Evolutionary conservation across 2,888 invertebrate species (phyloP), one percentile per base, ranked within the genome.

Genomic region (Palloptera scutellata): DNA sequence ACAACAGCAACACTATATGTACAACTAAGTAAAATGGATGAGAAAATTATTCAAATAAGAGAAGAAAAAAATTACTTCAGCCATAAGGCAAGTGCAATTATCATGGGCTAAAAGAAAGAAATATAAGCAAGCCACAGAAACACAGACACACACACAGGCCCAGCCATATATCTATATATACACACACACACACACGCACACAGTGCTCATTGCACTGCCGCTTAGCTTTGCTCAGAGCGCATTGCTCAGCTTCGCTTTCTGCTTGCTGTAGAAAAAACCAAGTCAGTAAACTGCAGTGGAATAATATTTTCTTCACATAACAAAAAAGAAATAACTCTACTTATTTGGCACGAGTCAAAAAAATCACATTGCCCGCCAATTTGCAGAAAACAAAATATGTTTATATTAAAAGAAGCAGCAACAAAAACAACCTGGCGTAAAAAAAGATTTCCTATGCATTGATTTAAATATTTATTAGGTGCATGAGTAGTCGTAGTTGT

Each of bases 71-170:
- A 54, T 13, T 20, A 13, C 55, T 55, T 13, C 19, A 19, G 55
- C 17, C 55, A 30, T 17, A 19, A 55, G 20, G 10, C 20, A 55
- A 30, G 55, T 55, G 55, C 20, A 55, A 55, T 55, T 55, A 55
- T 13, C 55, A 30, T 30, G 30, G 30, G 55, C 20, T 55, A 19
- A 55, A 40, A 30, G 10, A n/a, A 20, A 17, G n/a, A 52, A 52
- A 52, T 13, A 19, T 10, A 52, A 52, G 19, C 19, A 52, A 48
- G 48, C 48, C 48, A 48, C 2, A 52, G n/a, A n/a, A n/a, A n/a
- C n/a, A n/a, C n/a, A n/a, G n/a, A n/a, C n/a, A n/a, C n/a, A n/a
- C n/a, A n/a, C n/a, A n/a, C n/a, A n/a, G n/a, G n/a, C n/a, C n/a
- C n/a, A n/a, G n/a, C n/a, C n/a, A n/a, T n/a, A n/a, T n/a, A n/a